Evolutionary conservation across 2,888 invertebrate species (phyloP).

Genomic region (Melangyna quadrimaculata): DNA sequence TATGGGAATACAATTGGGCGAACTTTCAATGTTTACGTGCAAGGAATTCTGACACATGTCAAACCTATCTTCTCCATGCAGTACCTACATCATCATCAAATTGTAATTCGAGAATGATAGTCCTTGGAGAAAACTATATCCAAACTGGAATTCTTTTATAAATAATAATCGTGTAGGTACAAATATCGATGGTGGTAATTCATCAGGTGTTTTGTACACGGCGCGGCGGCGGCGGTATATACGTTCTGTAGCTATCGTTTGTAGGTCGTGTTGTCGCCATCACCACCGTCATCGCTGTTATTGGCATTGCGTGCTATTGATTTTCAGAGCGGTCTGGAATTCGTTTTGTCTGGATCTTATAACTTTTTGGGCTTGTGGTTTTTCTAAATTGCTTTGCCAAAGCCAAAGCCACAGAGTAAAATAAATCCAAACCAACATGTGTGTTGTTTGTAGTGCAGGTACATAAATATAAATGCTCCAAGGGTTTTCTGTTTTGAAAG

Average conservation of each 20-base stretch:
- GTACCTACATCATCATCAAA: neutral
- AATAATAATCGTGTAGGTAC: neutral
- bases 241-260: too few species aligned
- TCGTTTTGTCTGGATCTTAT: neutral
- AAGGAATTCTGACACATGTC: neutral
- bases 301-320: neutral
- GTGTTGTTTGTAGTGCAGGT: too few species aligned
- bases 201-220: too few species aligned
- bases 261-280: neutral
- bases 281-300: neutral
- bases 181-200: neutral
- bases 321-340: neutral
- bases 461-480: too few species aligned
- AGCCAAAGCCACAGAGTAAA: neutral
- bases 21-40: neutral
- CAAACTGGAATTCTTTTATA: neutral
- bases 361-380: conserved; percentile 6
- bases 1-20: neutral
- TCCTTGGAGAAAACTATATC: neutral
- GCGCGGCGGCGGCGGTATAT: too few species aligned
- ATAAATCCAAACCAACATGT: neutral
- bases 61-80: neutral
- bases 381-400: neutral
- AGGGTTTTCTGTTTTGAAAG: neutral
- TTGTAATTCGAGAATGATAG: neutral